Evolutionary conservation across 2,888 invertebrate genomes (phyloP).

Genomic region (Sclerodermus sp.): DNA sequence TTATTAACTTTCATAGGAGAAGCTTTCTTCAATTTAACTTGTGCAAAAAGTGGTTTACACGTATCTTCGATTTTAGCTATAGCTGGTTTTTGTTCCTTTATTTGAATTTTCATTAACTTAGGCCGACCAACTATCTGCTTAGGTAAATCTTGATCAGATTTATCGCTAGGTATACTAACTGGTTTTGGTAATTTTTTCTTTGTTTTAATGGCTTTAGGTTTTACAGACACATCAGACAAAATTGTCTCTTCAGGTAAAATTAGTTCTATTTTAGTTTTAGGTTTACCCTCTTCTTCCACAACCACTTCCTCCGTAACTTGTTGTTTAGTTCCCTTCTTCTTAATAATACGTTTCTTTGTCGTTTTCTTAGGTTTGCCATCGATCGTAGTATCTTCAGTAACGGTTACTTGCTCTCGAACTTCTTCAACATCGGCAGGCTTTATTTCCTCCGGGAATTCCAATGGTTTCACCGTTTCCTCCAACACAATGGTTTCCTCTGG

Average conservation of each 20-base stretch:
- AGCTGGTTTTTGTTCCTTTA: slow-evolving; percentile 62
- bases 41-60: slow-evolving; percentile 59
- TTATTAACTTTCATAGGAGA: slow-evolving; percentile 48
- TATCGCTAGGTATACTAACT: too few species aligned
- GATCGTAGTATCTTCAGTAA: slow-evolving; percentile 39
- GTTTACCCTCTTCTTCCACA: slow-evolving; percentile 58
- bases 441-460: slow-evolving; percentile 8
- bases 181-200: too few species aligned
- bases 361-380: slow-evolving; percentile 43
- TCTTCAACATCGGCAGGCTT: slow-evolving; percentile 34
- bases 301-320: slow-evolving; percentile 45
- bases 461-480: slow-evolving; percentile 4
- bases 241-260: slow-evolving; percentile 43
- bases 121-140: too few species aligned
- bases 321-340: slow-evolving; percentile 51
- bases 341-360: slow-evolving; percentile 58
- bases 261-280: slow-evolving; percentile 55
- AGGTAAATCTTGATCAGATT: too few species aligned
- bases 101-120: slow-evolving; percentile 63
- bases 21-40: slow-evolving; percentile 30
- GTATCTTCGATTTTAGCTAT: slow-evolving; percentile 64
- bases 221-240: too few species aligned
- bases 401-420: slow-evolving; percentile 45
- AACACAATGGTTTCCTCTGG: slow-evolving; percentile 28
- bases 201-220: too few species aligned